A percentile compares a stretch with the other conserved stretches of the same genome.
Conservation (phyloP, 2,797 vertebrate genomes). For the Darevskia mixta region DNA sequence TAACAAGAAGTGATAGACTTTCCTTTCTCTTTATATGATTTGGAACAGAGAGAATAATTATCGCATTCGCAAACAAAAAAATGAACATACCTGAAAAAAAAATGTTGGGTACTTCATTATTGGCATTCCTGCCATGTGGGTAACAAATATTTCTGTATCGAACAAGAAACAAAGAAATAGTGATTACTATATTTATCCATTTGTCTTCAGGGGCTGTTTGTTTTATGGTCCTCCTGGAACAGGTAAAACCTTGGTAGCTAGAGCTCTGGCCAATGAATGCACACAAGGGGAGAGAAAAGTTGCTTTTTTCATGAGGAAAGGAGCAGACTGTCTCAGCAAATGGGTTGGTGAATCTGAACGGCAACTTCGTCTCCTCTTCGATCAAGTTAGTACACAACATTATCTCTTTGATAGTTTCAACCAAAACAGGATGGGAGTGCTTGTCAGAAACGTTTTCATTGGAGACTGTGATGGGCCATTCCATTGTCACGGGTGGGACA, state of each 20-base stretch:
- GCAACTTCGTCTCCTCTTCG: slow-evolving; percentile 97
- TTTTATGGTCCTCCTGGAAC: slow-evolving; percentile 98
- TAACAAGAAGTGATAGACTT: slow-evolving; percentile 9
- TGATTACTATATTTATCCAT: slow-evolving; percentile 72
- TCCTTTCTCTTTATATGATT: background rate
- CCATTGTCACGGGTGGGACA: no score
- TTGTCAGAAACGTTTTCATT: background rate
- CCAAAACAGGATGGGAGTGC: background rate
- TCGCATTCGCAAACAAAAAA: background rate
- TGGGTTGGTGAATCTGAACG: slow-evolving; percentile 99
- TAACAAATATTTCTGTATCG: slow-evolving; percentile 68
- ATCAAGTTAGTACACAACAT: slow-evolving; percentile 88
- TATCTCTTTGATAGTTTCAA: slow-evolving; percentile 2
- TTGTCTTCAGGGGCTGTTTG: slow-evolving; percentile 92
- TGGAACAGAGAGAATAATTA: background rate
- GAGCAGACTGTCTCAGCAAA: slow-evolving; percentile 99
- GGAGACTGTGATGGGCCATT: no score
- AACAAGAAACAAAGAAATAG: slow-evolving; percentile 73
- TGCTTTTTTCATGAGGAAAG: slow-evolving; percentile 99
- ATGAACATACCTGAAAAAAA: background rate
- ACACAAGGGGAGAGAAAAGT: slow-evolving; percentile 97
- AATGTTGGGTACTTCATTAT: background rate
- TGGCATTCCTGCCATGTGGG: slow-evolving; percentile 47
- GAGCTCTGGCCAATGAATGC: slow-evolving; percentile 98
- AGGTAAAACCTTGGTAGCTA: slow-evolving; percentile 97